A percentile compares a stretch with the other conserved stretches of the same genome.
These are phyloP conservation scores for Taurulus bubalis DNA, from an alignment of 2,113 vertebrate genomes.

Conservation along the genomic window DNA sequence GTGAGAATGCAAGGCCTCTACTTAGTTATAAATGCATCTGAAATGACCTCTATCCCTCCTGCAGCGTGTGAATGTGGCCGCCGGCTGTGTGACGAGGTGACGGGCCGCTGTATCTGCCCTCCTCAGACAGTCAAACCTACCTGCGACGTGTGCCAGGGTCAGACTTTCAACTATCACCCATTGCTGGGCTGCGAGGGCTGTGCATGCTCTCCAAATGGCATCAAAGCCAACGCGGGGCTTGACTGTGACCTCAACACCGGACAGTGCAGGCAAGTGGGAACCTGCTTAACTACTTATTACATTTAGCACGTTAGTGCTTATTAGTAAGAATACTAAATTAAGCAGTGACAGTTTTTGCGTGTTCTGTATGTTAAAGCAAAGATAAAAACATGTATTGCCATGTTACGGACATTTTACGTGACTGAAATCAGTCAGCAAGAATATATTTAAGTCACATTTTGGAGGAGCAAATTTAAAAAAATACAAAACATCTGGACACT, in stretches of 20 bases:
- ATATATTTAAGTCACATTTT: background rate
- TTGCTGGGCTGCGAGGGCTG: slow-evolving; percentile 90
- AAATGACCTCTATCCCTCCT: background rate
- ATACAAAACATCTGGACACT: background rate
- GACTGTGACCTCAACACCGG: slow-evolving; percentile 87
- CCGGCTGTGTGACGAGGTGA: slow-evolving; percentile 89
- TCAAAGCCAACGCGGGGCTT: slow-evolving; percentile 43
- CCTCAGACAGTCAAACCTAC: slow-evolving; percentile 87
- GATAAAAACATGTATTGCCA: background rate
- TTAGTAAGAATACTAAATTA: background rate
- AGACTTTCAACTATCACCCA: slow-evolving; percentile 91
- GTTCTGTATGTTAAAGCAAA: background rate
- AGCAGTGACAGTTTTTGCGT: background rate
- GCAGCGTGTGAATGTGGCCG: slow-evolving; percentile 89
- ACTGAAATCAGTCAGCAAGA: background rate
- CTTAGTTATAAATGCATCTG: background rate
- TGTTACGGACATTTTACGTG: background rate
- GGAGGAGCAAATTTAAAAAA: background rate
- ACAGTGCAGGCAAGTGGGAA: slow-evolving; percentile 90
- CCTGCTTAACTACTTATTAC: background rate
- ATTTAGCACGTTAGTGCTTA: background rate
- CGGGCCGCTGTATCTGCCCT: slow-evolving; percentile 92
- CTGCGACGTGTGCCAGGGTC: slow-evolving; percentile 86
- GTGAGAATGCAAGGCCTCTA: background rate
- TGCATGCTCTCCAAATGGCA: slow-evolving; percentile 87